phyloP scores from a whole-genome alignment of 2,888 invertebrate genomes.

The Erynnis tages region DNA sequence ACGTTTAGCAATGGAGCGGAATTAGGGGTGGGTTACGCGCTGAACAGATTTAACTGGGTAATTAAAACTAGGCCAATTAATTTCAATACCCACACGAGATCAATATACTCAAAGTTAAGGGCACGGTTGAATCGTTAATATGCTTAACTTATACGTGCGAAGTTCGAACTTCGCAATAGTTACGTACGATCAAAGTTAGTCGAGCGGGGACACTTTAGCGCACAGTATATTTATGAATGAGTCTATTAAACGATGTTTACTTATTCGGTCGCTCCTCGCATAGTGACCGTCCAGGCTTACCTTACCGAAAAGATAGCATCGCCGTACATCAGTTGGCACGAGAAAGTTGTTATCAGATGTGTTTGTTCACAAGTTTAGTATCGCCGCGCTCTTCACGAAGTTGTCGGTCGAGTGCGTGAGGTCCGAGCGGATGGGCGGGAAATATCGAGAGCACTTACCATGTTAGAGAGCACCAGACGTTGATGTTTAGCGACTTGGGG shows the following conservation, averaged over 20 bases:
- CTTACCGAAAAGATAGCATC: conserved; percentile 52
- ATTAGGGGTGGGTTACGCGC: conserved; percentile 21
- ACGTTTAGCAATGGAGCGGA: conserved; percentile 24
- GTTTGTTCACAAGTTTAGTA: conserved; percentile 57
- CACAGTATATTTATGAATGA: conserved; percentile 46
- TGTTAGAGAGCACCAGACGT: conserved; percentile 80
- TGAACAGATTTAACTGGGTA: conserved; percentile 28
- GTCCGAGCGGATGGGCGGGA: conserved; percentile 44
- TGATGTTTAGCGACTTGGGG: conserved; percentile 77
- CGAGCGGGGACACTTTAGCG: conserved; percentile 47
- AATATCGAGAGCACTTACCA: conserved; percentile 62
- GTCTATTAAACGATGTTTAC: conserved; percentile 61
- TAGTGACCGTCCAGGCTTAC: conserved; percentile 43
- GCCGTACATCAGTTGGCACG: conserved; percentile 51
- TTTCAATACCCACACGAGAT: conserved; percentile 57
- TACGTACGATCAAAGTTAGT: conserved; percentile 56
- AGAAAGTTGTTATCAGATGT: conserved; percentile 65
- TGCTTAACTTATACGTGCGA: conserved; percentile 66
- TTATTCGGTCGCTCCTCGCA: conserved; percentile 52
- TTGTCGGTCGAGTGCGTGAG: conserved; percentile 45
- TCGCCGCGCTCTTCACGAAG: conserved; percentile 49
- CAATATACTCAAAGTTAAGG: conserved; percentile 56
- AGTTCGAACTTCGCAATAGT: conserved; percentile 59
- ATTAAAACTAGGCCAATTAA: conserved; percentile 53
- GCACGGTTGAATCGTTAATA: conserved; percentile 63